Base-by-base conservation (phyloP, 2,113 vertebrate genomes). In the Oenanthe melanoleuca region DNA sequence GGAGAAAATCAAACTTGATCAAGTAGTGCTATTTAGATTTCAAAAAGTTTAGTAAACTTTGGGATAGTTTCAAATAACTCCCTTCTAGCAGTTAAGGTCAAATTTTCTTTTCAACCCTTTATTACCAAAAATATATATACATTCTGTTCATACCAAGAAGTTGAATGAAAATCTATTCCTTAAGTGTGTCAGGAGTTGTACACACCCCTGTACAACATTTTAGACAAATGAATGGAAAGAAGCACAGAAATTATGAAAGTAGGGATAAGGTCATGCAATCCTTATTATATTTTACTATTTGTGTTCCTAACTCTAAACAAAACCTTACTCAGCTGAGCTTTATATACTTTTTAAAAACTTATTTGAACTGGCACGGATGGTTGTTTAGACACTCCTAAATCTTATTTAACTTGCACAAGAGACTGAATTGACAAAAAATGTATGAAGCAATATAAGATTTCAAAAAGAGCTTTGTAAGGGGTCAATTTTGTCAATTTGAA, bases 1-100 rank as follows among this genome's bases (percentile, higher is more conserved):
- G 57, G 49, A 74, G 80, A 94, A 92, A 95, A 86, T 67, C 80
- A 81, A 78, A 92, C 19, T 28, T 89, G 42, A 65, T 34, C 40
- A 55, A 93, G 34, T 38, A 86, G 24, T 57, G 8, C 56, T 64
- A 31, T 29, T 72, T 63, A 86, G n/a, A 44, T 88, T 90, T 86
- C 44, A 82, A 49, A 80, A 89, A 45, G n/a, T 61, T 79, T 88
- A 57, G 28, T 73, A 92, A 95, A 88, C 28, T 63, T 79, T 47
- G 34, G 26, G 15, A 66, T 49, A 74, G 23, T 75, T 86, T 86
- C 65, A 11, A 86, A 71, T 64, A 92, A 34, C 14, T 63, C 9
- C 64, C 59, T 86, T 64, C 21, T 71, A 71, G 86, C 21, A 74
- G 49, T 63, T 47, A 64, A 70, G 14, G 28, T 86, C 10, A 74